A percentile compares a stretch with the other conserved stretches of the same genome.
Conservation (phyloP, 2,797 vertebrate species). For the Trachurus trachurus region DNA sequence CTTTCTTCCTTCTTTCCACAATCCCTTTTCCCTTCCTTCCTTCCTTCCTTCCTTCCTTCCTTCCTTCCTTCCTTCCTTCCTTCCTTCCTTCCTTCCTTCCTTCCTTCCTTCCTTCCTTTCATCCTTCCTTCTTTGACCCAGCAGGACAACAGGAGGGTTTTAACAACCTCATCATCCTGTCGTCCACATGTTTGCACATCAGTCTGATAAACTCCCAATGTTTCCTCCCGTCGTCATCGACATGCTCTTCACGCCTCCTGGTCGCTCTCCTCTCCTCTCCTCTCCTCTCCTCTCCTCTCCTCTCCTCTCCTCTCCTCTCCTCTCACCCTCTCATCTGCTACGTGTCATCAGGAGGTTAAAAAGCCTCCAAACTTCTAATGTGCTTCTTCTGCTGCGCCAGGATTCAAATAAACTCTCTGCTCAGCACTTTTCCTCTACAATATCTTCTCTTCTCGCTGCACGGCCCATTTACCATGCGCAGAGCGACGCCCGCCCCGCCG, state of each 20-base stretch:
- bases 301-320: slow-evolving; percentile 5
- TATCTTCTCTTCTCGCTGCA: slow-evolving; percentile 43
- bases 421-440: slow-evolving; percentile 58
- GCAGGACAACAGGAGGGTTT: too few species aligned
- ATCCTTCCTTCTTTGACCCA: too few species aligned
- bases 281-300: too few species aligned
- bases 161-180: neutral
- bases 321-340: neutral
- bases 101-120: too few species aligned
- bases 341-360: slow-evolving; percentile 40
- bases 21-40: too few species aligned
- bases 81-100: too few species aligned
- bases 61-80: too few species aligned
- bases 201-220: neutral
- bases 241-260: neutral
- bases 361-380: slow-evolving; percentile 25
- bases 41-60: too few species aligned
- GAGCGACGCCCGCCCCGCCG: slow-evolving; percentile 12
- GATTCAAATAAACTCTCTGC: slow-evolving; percentile 39
- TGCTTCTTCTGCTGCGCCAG: slow-evolving; percentile 19
- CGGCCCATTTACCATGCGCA: slow-evolving; percentile 57
- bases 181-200: neutral
- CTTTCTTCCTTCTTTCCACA: too few species aligned
- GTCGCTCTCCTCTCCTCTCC: too few species aligned
- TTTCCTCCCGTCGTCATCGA: neutral